These are phyloP conservation scores for Tenodera sinensis DNA, from an alignment of 2,888 invertebrate genomes.

Conservation along the genomic window DNA sequence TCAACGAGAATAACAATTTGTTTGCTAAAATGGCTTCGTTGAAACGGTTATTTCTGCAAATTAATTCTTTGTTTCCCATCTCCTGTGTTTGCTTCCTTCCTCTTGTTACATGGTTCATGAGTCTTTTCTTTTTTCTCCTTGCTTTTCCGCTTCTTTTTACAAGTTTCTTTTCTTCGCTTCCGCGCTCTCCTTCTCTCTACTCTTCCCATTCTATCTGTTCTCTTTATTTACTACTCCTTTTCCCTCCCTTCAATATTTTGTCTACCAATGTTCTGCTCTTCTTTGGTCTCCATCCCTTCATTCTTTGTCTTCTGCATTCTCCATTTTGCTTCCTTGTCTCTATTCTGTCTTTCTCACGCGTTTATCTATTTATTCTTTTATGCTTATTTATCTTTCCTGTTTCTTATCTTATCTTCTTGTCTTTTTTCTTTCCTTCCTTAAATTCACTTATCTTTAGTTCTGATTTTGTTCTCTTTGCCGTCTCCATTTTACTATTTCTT, in stretches of 20 bases:
- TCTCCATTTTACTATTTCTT: no score
- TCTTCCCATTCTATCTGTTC: neutral
- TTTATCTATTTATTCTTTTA: neutral
- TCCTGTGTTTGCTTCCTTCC: no score
- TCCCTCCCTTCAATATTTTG: neutral
- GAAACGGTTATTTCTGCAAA: no score
- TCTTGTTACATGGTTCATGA: no score
- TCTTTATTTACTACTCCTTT: neutral
- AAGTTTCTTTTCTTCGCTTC: neutral
- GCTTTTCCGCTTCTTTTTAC: neutral
- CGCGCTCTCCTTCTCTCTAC: no score
- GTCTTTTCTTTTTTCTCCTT: no score
- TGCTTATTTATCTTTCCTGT: neutral
- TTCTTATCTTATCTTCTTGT: neutral
- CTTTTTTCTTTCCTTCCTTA: neutral
- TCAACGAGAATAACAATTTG: no score
- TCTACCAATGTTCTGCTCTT: neutral
- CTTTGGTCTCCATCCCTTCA: neutral
- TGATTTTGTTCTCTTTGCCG: neutral
- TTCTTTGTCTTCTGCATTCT: neutral
- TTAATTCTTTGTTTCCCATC: no score
- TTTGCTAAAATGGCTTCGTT: no score
- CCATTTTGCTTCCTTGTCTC: neutral
- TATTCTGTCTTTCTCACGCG: neutral
- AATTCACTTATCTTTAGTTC: neutral